Conservation (phyloP, 2,888 invertebrate species). For the Heteromyza rotundicornis region DNA sequence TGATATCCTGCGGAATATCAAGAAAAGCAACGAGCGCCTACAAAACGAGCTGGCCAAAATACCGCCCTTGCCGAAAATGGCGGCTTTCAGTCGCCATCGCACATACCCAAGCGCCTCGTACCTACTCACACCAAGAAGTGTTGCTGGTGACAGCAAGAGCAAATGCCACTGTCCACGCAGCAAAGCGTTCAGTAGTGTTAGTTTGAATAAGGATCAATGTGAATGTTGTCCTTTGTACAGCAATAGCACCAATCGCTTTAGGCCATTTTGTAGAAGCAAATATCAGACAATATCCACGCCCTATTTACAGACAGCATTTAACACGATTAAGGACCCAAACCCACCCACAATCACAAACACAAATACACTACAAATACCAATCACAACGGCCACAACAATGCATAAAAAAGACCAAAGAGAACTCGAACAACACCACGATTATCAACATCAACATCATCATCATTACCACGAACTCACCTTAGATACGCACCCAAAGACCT, state of each 20-base stretch:
- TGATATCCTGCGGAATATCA: slow-evolving; percentile 50
- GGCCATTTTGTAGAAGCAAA: slow-evolving; percentile 4
- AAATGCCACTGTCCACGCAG: slow-evolving; percentile 41
- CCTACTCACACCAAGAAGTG: too few relatives aligned
- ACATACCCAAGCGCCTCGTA: neutral
- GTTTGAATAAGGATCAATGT: neutral
- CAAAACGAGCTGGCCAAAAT: slow-evolving; percentile 52
- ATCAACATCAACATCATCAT: slow-evolving; percentile 34
- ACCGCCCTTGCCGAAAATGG: slow-evolving; percentile 46
- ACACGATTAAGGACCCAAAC: neutral
- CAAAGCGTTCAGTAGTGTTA: slow-evolving; percentile 21
- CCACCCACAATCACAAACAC: slow-evolving; percentile 19
- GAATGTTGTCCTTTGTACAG: neutral
- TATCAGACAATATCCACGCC: neutral
- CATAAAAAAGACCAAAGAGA: neutral
- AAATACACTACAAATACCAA: slow-evolving; percentile 18
- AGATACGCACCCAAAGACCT: slow-evolving; percentile 42
- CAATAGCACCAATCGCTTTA: neutral
- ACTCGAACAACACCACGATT: slow-evolving; percentile 23
- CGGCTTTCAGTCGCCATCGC: slow-evolving; percentile 21
- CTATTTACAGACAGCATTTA: neutral
- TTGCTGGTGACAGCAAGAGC: slow-evolving; percentile 19
- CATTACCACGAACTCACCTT: slow-evolving; percentile 41
- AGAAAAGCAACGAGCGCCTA: slow-evolving; percentile 50
- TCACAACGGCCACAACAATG: slow-evolving; percentile 12